A percentile compares a stretch with the other conserved stretches of the same genome.
Conservation (phyloP, 2,113 vertebrate species). For the Charina bottae region DNA sequence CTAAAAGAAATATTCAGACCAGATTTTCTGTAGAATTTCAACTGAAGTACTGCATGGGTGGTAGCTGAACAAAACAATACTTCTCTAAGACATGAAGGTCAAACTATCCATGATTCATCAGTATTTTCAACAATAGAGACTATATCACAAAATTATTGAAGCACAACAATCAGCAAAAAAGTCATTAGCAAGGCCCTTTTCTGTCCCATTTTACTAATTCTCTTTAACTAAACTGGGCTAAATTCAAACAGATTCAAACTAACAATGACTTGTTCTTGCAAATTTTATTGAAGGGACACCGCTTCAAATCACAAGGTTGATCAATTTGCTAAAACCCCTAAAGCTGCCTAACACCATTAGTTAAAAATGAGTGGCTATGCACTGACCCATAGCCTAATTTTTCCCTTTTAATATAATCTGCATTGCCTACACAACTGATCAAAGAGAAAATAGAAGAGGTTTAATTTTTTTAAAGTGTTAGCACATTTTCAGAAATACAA, state of each 20-base stretch:
- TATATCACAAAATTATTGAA: slow-evolving; percentile 44
- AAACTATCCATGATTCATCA: slow-evolving; percentile 50
- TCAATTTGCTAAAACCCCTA: not conserved
- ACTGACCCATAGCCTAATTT: slow-evolving; percentile 4
- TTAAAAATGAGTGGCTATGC: slow-evolving; percentile 17
- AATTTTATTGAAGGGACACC: slow-evolving; percentile 6
- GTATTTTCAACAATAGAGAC: slow-evolving; percentile 43
- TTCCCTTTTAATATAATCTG: not conserved
- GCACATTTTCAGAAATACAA: not conserved
- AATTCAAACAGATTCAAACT: slow-evolving; percentile 18
- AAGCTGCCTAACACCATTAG: slow-evolving; percentile 28
- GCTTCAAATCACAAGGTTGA: not conserved
- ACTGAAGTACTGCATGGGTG: not conserved
- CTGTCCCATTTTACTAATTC: slow-evolving; percentile 23
- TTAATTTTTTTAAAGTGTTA: not conserved
- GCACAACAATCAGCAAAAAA: slow-evolving; percentile 46
- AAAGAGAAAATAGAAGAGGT: not conserved
- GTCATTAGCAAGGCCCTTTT: accelerated
- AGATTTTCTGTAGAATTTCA: slow-evolving; percentile 25
- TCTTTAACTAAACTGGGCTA: slow-evolving; percentile 3
- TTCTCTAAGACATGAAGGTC: not conserved
- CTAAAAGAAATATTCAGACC: not conserved
- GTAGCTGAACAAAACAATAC: not conserved
- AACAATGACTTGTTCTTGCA: not conserved
- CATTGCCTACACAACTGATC: slow-evolving; percentile 1